These are phyloP conservation scores for Pogonocichla stellata DNA, from an alignment of 2,113 vertebrate genomes.

Conservation along the genomic window DNA sequence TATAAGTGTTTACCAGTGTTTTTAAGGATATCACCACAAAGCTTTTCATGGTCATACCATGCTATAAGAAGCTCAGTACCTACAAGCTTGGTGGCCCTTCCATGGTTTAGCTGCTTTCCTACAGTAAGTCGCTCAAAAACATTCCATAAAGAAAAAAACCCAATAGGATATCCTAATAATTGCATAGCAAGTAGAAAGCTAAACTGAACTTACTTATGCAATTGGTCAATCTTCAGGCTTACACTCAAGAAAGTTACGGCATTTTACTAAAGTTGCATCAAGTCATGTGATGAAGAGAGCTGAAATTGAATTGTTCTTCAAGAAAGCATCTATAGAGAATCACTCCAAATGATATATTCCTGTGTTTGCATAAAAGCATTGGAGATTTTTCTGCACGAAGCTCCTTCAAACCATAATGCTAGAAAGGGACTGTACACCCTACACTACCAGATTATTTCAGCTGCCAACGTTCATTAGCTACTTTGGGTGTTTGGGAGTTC, in stretches of 20 bases:
- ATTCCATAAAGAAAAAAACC: not conserved
- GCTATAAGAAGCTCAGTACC: not conserved
- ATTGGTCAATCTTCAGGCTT: not conserved
- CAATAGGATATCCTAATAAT: not conserved
- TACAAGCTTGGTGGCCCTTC: not conserved
- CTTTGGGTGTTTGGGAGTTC: not conserved
- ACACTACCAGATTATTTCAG: not conserved
- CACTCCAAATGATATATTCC: fast-evolving
- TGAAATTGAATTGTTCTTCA: not conserved
- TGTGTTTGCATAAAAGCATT: not conserved
- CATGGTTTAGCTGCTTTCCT: not conserved
- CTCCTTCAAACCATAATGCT: not conserved
- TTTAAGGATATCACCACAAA: not conserved
- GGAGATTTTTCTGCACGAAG: not conserved
- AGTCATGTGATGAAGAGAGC: not conserved
- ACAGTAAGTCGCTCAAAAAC: not conserved
- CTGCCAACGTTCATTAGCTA: not conserved
- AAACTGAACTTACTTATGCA: not conserved
- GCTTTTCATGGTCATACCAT: not conserved
- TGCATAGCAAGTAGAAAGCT: not conserved
- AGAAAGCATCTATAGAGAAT: not conserved
- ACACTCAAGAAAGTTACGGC: not conserved
- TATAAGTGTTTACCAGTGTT: not conserved
- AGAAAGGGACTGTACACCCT: not conserved
- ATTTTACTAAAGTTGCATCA: not conserved